Percentiles rank a stretch among this genome's conserved stretches.
phyloP scores from a whole-genome alignment of 2,113 vertebrate genomes.

The Pyxicephalus adspersus region DNA sequence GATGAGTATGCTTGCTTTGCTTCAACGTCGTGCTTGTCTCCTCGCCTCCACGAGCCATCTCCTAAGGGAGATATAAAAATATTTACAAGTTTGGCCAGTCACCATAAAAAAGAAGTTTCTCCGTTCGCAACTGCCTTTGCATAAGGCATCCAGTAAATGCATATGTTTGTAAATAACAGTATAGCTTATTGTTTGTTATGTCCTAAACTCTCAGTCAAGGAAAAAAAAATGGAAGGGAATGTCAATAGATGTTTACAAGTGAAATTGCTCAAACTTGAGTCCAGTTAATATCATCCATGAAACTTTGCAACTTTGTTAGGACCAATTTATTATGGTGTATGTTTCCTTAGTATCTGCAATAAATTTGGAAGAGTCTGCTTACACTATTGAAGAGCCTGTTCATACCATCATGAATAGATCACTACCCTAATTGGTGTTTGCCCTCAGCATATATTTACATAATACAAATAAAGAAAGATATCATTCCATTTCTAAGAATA shows the following conservation, averaged over 20 bases:
- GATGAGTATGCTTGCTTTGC: constrained; percentile 88
- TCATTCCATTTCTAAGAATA: no score
- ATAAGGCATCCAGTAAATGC: constrained; percentile 32
- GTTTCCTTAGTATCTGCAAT: no score
- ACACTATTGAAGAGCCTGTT: no score
- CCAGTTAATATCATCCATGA: no score
- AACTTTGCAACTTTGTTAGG: no score
- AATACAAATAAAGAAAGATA: no score
- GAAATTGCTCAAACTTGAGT: no score
- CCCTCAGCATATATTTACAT: no score
- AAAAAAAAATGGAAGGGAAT: constrained; percentile 27
- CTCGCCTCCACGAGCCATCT: constrained; percentile 93
- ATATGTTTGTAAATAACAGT: constrained; percentile 50
- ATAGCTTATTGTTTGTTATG: constrained; percentile 27
- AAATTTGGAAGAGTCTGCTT: no score
- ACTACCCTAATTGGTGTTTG: no score
- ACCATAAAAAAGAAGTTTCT: constrained; percentile 60
- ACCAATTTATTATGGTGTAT: no score
- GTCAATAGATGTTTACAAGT: not conserved
- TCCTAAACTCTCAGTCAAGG: constrained; percentile 11
- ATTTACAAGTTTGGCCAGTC: constrained; percentile 64
- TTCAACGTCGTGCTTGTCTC: constrained; percentile 88
- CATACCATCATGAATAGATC: no score
- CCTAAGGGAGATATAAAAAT: constrained; percentile 75
- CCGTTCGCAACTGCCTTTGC: constrained; percentile 28